Percentiles rank a stretch among this genome's conserved stretches.
Conservation (phyloP, 2,888 invertebrate genomes). For the Poecilobothrus nobilitatus region DNA sequence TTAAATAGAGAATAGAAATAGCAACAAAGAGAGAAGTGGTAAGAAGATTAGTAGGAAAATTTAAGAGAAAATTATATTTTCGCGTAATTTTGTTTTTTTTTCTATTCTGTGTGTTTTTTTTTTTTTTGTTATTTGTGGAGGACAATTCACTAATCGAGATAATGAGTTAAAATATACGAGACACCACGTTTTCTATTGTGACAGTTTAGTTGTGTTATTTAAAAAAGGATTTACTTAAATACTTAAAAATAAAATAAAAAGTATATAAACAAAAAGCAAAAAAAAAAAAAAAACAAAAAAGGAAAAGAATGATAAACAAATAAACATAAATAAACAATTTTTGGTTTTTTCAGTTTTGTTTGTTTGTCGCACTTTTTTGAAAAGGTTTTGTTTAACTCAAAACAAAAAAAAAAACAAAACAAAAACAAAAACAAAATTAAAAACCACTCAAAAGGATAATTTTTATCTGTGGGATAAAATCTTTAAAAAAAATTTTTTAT, state of each 20-base stretch:
- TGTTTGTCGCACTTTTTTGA: not conserved
- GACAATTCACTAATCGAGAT: not conserved
- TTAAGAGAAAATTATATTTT: not conserved
- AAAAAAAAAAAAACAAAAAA: too few species aligned
- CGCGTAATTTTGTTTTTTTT: not conserved
- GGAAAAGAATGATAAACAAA: not conserved
- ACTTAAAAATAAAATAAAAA: too few species aligned
- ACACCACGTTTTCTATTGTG: not conserved
- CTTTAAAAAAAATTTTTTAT: not conserved
- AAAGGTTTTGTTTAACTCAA: not conserved
- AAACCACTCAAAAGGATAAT: too few species aligned
- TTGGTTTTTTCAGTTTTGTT: not conserved
- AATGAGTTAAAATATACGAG: conserved; percentile 2
- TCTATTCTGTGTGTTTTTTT: too few species aligned
- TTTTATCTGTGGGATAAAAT: not conserved
- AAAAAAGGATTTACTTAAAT: not conserved
- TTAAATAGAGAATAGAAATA: not conserved
- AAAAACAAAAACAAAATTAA: too few species aligned
- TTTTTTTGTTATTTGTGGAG: not conserved
- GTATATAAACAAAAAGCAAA: too few species aligned
- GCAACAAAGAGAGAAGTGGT: not conserved
- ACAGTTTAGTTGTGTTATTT: not conserved
- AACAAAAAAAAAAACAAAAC: not conserved
- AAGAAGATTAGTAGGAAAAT: not conserved
- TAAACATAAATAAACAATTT: not conserved